Base-by-base conservation (phyloP, 2,113 vertebrate species). In the Heterocephalus glaber region DNA sequence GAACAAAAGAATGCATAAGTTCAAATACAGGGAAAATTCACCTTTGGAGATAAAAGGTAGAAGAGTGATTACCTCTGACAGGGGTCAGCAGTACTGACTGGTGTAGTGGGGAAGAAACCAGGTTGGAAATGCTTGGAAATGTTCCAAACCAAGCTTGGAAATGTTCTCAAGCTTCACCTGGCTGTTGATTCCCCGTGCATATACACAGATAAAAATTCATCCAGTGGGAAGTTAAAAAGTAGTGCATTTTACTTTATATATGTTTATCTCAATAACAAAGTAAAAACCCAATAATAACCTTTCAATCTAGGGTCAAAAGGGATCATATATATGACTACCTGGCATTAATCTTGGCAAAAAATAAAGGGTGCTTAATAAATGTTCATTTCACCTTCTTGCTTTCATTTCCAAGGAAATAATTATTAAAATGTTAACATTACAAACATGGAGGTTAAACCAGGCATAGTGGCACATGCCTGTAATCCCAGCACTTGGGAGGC, bases 371-470 rank as follows among this genome's bases (percentile, higher is more conserved):
- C 10, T 90, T 88, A 86, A 58, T 85, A 66, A 60, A 56, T 63
- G 19, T 76, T 96, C 61, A 88, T 87, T 83, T 93, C 10, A 90
- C 52, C 88, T 5, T 38, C 76, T 91, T 87, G 38, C 49, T 90
- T 90, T 52, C 49, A 61, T 96, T 80, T 79, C 66, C 70, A 95
- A 84, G 35, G 54, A 86, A 97, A 49, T 38, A 7, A 52, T 66
- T 83, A 26, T 65, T 35, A 89, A 58, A 72, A 72, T 92, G 61
- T 87, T 93, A 82, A 91, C 30, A 52, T 93, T 52, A 74, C 24
- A 92, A 47, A 87, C 68, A 41, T 85, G 47, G 20, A 61, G n/a
- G 2, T 65, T 74, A 74, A 74, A 47, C 24, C 24, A 44, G 41
- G 11, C 6, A 14, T 47, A 5, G 5, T 28, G 41, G 11, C 72